phyloP scores from a whole-genome alignment of 2,113 vertebrate species.

The Prionailurus viverrinus region DNA sequence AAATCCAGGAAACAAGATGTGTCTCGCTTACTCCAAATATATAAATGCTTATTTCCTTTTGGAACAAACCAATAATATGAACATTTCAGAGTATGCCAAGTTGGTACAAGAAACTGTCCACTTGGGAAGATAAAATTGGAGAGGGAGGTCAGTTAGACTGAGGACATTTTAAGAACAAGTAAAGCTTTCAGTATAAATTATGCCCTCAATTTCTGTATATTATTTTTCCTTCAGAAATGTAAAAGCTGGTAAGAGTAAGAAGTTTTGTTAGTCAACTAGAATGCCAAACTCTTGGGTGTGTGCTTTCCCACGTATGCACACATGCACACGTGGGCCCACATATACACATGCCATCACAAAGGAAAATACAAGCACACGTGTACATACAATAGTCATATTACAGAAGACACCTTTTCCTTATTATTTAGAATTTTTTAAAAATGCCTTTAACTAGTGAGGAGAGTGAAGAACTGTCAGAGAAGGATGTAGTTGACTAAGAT shows the following conservation, averaged over 20 bases:
- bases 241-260: not conserved
- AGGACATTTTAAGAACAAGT: not conserved
- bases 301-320: not conserved
- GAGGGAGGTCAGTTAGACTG: not conserved
- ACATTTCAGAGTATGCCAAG: not conserved
- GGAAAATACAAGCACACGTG: not conserved
- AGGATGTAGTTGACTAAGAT: not conserved
- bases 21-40: not conserved
- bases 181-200: conserved; percentile 25
- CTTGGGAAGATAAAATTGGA: not conserved
- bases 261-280: not conserved
- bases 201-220: not conserved
- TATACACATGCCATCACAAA: not conserved
- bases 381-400: not conserved
- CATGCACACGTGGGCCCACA: too few relatives aligned
- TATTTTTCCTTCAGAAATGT: not conserved
- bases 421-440: not conserved
- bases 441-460: not conserved
- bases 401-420: not conserved
- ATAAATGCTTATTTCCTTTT: not conserved
- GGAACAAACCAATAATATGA: not conserved
- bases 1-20: not conserved
- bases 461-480: not conserved
- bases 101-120: not conserved
- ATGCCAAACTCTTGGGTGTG: not conserved